Base-by-base conservation (phyloP, 2,797 vertebrate species). In the Diplodus puntazzo region DNA sequence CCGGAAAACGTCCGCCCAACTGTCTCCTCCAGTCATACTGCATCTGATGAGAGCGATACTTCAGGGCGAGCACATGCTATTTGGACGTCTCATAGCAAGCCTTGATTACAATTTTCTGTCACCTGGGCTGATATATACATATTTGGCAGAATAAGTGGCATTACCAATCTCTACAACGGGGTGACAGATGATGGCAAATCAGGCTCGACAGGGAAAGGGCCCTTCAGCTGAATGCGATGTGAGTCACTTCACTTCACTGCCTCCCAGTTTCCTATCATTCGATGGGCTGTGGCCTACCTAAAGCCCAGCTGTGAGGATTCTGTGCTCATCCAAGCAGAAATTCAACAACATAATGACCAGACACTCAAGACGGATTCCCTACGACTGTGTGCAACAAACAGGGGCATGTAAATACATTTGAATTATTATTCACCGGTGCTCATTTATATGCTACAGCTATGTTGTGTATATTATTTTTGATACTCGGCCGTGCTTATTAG, bases 161-260 rank as follows among this genome's bases (percentile, higher is more conserved):
- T 87, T 84, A 77, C 71, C 77, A 72, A 60, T 82, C 69, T 73
- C 72, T 65, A 68, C 82, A 78, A 69, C 75, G 62, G 65, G 74
- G 66, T 80, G 84, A 89, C 90, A 90, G 81, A 88, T 82, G 82
- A 91, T 80, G 77, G 73, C 77, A 87, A 91, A 93, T 92, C 85
- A 87, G 77, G 85, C 86, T 82, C 91, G 91, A 90, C 84, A 85
- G 84, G 84, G 73, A 70, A 86, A 76, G 82, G 77, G 84, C 73
- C 86, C 79, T 84, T 88, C 58, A 89, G 87, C 74, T 84, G 80
- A 90, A 88, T 82, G 77, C 71, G 87, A 91, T 87, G 85, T 92
- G 88, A 90, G 86, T 88, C 90, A 88, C 84, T 90, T 92, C 81
- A 79, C 87, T 92, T 90, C 84, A 86, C 81, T 88, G 83, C 79